Percentiles rank a stretch among this genome's conserved stretches.
Conservation (phyloP, 1,140 invertebrate genomes). For the Berghia stephanieae region DNA sequence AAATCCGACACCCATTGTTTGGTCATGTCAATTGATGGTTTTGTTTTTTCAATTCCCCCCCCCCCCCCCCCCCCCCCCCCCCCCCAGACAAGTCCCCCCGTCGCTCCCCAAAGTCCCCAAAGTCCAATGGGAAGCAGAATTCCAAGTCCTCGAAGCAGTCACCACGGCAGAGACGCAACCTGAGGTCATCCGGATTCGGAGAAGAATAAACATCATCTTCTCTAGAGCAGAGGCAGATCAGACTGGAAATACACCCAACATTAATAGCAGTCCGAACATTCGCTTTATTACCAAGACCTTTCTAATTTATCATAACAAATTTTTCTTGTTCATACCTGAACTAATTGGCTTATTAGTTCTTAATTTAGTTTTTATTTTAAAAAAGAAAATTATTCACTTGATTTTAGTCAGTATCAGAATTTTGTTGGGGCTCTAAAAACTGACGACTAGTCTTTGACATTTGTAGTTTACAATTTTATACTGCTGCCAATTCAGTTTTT, state of each 20-base stretch:
- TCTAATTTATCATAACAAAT: not conserved
- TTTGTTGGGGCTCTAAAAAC: too few relatives aligned
- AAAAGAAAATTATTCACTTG: not conserved
- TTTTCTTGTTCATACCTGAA: not conserved
- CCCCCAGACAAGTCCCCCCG: constrained; percentile 61
- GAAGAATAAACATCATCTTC: constrained; percentile 62
- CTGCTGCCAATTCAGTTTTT: too few relatives aligned
- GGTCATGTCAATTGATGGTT: not conserved
- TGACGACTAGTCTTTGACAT: too few relatives aligned
- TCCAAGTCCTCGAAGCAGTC: too few relatives aligned
- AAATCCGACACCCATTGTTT: not conserved
- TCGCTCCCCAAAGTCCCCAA: constrained; percentile 59
- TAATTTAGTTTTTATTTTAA: not conserved
- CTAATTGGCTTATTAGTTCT: not conserved
- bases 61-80: too few relatives aligned
- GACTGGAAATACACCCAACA: not conserved
- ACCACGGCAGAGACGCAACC: constrained; percentile 59
- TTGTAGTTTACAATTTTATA: too few relatives aligned
- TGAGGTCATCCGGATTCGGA: constrained; percentile 54
- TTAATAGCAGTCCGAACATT: not conserved
- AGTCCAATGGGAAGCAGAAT: too few relatives aligned
- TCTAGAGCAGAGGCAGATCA: too few relatives aligned
- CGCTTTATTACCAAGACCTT: not conserved
- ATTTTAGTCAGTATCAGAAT: too few relatives aligned
- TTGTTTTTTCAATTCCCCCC: too few relatives aligned